Evolutionary conservation across 2,113 vertebrate genomes (phyloP).

Genomic region (Cygnus buccinator): DNA sequence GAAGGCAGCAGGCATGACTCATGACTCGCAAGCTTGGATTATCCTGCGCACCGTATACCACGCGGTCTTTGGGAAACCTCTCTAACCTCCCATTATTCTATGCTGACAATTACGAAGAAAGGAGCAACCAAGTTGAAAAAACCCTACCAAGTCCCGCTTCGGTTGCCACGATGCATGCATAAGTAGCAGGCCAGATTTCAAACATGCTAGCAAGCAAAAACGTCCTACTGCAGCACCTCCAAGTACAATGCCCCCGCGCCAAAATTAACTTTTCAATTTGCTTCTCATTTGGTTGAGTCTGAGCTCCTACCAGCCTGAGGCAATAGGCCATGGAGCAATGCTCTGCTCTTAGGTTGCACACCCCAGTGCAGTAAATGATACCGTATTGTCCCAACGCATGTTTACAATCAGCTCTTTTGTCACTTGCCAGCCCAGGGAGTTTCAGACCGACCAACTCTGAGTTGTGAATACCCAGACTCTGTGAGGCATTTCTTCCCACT

Average conservation of each 20-base stretch:
- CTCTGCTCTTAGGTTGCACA: background rate
- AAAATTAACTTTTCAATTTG: slow-evolving; percentile 13
- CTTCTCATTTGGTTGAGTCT: background rate
- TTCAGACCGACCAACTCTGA: background rate
- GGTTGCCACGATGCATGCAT: background rate
- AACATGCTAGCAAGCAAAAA: background rate
- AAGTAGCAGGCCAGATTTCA: background rate
- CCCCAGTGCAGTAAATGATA: background rate
- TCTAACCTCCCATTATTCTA: background rate
- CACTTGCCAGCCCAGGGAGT: background rate
- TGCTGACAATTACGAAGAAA: background rate
- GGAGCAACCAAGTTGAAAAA: background rate
- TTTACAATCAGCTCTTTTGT: background rate
- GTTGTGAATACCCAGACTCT: background rate
- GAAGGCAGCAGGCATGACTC: background rate
- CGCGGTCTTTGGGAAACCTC: background rate
- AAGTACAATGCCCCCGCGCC: background rate
- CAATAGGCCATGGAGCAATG: background rate
- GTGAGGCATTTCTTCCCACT: background rate
- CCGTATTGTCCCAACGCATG: background rate
- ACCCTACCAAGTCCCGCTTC: background rate
- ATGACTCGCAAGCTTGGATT: background rate
- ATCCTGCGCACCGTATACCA: background rate
- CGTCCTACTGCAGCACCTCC: background rate
- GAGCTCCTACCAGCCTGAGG: background rate